Base-by-base conservation (phyloP, 2,113 vertebrate genomes). In the Daubentonia madagascariensis region DNA sequence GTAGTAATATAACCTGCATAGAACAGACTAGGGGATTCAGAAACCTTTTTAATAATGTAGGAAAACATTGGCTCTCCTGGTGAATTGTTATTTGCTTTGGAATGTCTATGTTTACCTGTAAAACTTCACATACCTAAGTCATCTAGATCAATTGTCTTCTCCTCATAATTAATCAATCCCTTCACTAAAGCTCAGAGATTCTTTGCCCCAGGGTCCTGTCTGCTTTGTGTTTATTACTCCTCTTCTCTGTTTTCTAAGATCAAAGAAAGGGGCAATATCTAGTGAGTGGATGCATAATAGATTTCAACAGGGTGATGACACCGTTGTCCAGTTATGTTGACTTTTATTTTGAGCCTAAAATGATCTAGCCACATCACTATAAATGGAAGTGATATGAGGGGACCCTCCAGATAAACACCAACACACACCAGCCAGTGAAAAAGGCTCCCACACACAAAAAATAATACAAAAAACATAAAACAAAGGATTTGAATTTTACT, bases 391-490 rank as follows among this genome's bases (percentile, higher is more conserved):
- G 0, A 8, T 5, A 1, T 0, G 13, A 72, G 43, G 11, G 7
- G 3, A 43, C 20, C 37, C 35, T 67, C 5, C 50, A n/a, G 40
- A 12, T 45, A 54, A 5, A 59, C 3, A 22, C 0, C 5, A 20
- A 17, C 17, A 59, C 4, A 50, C 1, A 30, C 20, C 18, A 50
- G 35, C 13, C 25, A 13, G 6, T 37, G 40, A 65, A n/a, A 78
- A 68, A 63, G 18, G 0, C 0, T 3, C 16, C 28, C 1, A 0
- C 12, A 5, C 0, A 0, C 18, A 50, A 76, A 37, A 7, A 45
- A 45, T 13, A 70, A 45, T 5, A 25, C 4, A 20, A 23, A 70
- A 68, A 18, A 2, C 3, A 9, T 6, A 43, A 35, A 23, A 5
- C 25, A 17, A 32, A 79, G 9, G 8, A 45, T 16, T 48, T 40